A percentile compares a stretch with the other conserved stretches of the same genome.
Conservation (phyloP, 2,888 invertebrate genomes). For the Andrena praecox region DNA sequence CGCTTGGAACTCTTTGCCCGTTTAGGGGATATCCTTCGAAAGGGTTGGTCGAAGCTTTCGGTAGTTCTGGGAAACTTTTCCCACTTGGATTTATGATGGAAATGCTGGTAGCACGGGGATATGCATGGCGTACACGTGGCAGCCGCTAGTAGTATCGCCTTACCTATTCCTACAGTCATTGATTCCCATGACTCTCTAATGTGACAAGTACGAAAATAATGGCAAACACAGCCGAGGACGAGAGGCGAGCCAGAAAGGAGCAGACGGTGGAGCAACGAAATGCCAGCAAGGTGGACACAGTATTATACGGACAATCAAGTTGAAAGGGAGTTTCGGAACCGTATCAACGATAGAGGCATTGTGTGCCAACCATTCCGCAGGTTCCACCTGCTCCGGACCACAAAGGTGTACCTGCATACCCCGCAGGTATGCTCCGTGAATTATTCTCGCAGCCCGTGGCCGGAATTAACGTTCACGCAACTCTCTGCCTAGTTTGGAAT, state of each 20-base stretch:
- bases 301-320: slow-evolving; percentile 69
- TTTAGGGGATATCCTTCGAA: too few relatives aligned
- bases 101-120: too few relatives aligned
- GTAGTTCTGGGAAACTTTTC: background rate
- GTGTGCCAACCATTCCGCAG: slow-evolving; percentile 30
- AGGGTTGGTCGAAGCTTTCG: too few relatives aligned
- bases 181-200: too few relatives aligned
- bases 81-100: too few relatives aligned
- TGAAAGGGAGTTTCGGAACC: slow-evolving; percentile 52
- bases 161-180: too few relatives aligned
- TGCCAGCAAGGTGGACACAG: slow-evolving; percentile 47
- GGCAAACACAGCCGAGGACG: background rate
- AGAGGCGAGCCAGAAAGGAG: slow-evolving; percentile 36
- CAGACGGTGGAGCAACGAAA: slow-evolving; percentile 39
- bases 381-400: slow-evolving; percentile 45
- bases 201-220: background rate
- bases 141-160: too few relatives aligned
- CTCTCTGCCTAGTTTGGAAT: slow-evolving; percentile 65
- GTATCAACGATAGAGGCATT: slow-evolving; percentile 62
- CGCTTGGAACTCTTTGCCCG: slow-evolving; percentile 11
- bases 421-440: slow-evolving; percentile 59
- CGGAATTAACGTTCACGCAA: slow-evolving; percentile 68
- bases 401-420: slow-evolving; percentile 66
- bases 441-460: slow-evolving; percentile 61
- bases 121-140: too few relatives aligned